Evolutionary conservation across 2,797 vertebrate species (phyloP).

Genomic region (Aulostomus chinensis): DNA sequence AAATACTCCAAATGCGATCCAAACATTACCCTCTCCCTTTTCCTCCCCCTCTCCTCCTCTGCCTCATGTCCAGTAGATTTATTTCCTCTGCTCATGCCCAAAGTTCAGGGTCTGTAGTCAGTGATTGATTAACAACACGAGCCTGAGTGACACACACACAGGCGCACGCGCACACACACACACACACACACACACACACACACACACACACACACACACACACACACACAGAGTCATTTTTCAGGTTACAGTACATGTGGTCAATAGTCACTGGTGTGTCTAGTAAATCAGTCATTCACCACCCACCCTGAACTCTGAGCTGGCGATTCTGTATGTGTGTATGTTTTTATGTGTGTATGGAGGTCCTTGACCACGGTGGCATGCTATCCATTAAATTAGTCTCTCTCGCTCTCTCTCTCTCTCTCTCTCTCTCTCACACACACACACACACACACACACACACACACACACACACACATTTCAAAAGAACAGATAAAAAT

Average conservation of each 20-base stretch:
- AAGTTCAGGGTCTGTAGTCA: slow-evolving; percentile 72
- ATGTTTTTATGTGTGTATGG: neutral
- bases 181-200: slow-evolving; percentile 34
- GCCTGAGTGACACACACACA: slow-evolving; percentile 42
- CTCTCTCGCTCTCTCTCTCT: too few species aligned
- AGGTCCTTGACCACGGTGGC: slow-evolving; percentile 56
- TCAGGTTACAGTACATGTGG: slow-evolving; percentile 61
- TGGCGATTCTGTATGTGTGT: slow-evolving; percentile 9
- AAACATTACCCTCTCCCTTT: neutral
- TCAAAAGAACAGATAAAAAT: neutral
- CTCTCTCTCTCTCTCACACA: too few species aligned
- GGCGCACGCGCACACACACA: too few species aligned
- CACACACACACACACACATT: slow-evolving; percentile 9
- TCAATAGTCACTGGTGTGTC: slow-evolving; percentile 66
- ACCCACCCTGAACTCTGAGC: slow-evolving; percentile 22
- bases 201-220: slow-evolving; percentile 10
- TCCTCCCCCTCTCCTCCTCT: slow-evolving; percentile 1
- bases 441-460: slow-evolving; percentile 20
- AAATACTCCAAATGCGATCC: neutral
- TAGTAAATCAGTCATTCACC: slow-evolving; percentile 58
- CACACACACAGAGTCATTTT: slow-evolving; percentile 25
- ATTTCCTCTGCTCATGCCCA: slow-evolving; percentile 51
- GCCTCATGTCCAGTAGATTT: slow-evolving; percentile 50
- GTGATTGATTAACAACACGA: slow-evolving; percentile 65
- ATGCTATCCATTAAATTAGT: slow-evolving; percentile 61